Conservation (phyloP, 2,888 invertebrate genomes). For the Hirtodrosophila cameraria region DNA sequence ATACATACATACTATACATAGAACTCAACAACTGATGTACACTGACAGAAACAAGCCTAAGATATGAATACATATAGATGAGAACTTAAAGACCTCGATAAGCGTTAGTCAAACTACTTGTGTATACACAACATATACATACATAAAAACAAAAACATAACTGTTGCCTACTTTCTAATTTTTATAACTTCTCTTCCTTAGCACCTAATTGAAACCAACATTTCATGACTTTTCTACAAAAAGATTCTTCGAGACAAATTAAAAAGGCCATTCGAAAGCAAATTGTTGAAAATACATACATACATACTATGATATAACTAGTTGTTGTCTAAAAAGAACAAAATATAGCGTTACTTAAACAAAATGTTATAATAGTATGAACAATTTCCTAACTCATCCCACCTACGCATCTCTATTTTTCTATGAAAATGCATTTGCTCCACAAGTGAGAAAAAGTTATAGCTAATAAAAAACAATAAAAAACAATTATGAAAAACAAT, state of each 20-base stretch:
- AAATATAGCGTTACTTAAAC: conserved; percentile 52
- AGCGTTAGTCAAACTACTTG: conserved; percentile 45
- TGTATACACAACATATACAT: background rate
- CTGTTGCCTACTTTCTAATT: conserved; percentile 34
- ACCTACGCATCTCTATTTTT: conserved; percentile 84
- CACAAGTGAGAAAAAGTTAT: conserved; percentile 57
- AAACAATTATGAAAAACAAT: conserved; percentile 29
- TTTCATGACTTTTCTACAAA: background rate
- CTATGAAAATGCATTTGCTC: conserved; percentile 78
- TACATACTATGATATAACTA: conserved; percentile 32
- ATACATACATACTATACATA: conserved; percentile 3
- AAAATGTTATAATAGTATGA: conserved; percentile 58
- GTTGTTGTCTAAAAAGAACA: conserved; percentile 48
- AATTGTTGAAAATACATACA: conserved; percentile 46
- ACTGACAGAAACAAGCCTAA: conserved; percentile 71
- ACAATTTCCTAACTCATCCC: conserved; percentile 83
- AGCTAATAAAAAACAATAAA: conserved; percentile 34
- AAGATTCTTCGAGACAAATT: conserved; percentile 16
- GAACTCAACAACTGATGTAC: conserved; percentile 59
- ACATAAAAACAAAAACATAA: background rate
- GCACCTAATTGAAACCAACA: conserved; percentile 7
- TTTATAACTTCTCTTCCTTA: conserved; percentile 22
- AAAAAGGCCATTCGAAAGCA: conserved; percentile 31
- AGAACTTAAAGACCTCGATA: conserved; percentile 59
- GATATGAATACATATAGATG: conserved; percentile 39